Conservation (phyloP, 2,113 vertebrate genomes). For the Elephas maximus region DNA sequence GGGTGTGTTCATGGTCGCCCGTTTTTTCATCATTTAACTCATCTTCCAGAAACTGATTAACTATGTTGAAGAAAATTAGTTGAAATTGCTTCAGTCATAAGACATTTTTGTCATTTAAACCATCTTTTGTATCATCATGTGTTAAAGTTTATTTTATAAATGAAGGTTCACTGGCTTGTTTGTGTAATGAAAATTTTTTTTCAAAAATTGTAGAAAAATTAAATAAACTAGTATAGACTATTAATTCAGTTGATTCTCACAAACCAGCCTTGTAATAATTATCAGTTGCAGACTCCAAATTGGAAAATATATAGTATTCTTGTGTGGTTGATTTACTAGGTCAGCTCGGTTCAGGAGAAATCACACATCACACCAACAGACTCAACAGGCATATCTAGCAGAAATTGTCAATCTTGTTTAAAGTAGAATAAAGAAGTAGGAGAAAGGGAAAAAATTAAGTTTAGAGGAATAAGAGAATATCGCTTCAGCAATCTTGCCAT, state of each 20-base stretch:
- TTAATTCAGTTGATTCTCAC: constrained; percentile 36
- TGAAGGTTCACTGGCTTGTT: constrained; percentile 50
- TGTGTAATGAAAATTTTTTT: constrained; percentile 56
- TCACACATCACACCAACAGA: neutral
- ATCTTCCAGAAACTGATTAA: constrained; percentile 89
- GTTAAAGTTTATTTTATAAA: constrained; percentile 67
- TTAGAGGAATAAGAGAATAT: neutral
- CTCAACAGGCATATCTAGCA: neutral
- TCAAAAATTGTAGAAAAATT: constrained; percentile 10
- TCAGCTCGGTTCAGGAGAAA: neutral
- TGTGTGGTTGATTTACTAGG: neutral
- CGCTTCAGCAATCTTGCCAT: neutral
- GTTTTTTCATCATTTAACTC: constrained; percentile 93
- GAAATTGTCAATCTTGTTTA: neutral
- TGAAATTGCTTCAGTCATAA: constrained; percentile 31
- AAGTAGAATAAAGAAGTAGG: neutral
- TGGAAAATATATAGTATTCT: neutral
- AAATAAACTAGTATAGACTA: constrained; percentile 60
- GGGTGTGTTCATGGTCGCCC: constrained; percentile 95
- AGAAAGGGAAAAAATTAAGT: constrained; percentile 18
- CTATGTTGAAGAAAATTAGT: constrained; percentile 48
- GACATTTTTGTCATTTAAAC: constrained; percentile 55
- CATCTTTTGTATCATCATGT: constrained; percentile 57
- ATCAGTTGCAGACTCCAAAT: neutral
- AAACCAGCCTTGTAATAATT: neutral